Percentiles rank a stretch among this genome's conserved stretches.
These are phyloP conservation scores for Fistularia commersonii DNA, from an alignment of 2,797 vertebrate genomes.

Conservation along the genomic window DNA sequence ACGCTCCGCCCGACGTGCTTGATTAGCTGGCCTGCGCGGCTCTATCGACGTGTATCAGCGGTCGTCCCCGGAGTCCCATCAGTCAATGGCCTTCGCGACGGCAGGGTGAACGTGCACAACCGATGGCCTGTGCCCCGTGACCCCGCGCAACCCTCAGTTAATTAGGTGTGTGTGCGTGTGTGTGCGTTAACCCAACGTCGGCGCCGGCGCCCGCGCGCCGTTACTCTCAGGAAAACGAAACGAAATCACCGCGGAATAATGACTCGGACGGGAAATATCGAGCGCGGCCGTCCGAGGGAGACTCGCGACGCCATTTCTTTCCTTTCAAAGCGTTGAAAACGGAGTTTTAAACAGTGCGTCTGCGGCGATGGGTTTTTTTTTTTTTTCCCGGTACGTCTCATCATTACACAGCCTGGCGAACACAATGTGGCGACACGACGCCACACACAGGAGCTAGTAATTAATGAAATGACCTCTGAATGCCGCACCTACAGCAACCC, in stretches of 20 bases:
- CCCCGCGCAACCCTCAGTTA: conserved; percentile 44
- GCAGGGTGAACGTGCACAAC: conserved; percentile 31
- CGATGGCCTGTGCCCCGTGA: conserved; percentile 51
- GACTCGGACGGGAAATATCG: conserved; percentile 31
- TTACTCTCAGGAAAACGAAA: conserved; percentile 10
- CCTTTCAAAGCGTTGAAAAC: conserved; percentile 17
- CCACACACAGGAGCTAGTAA: conserved; percentile 68
- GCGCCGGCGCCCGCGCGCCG: conserved; percentile 15
- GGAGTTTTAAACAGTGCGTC: conserved; percentile 11
- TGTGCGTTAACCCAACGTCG: conserved; percentile 58
- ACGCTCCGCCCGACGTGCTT: conserved; percentile 43
- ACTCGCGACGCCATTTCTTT: too few relatives aligned
- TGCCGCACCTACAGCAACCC: conserved; percentile 61
- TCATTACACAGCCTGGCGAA: conserved; percentile 57
- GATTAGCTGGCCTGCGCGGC: conserved; percentile 59
- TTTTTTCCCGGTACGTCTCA: conserved; percentile 41
- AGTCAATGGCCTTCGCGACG: conserved; percentile 42
- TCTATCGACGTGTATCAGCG: conserved; percentile 62
- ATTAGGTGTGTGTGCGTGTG: conserved; percentile 59
- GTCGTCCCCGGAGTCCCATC: conserved; percentile 57
- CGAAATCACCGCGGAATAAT: conserved; percentile 21
- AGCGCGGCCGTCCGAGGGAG: neutral
- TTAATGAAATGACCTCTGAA: conserved; percentile 76
- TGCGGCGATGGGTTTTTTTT: conserved; percentile 15
- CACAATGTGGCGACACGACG: conserved; percentile 56